A percentile compares a stretch with the other conserved stretches of the same genome.
Evolutionary conservation across 2,888 invertebrate genomes (phyloP).

Genomic region (Volucella zonaria): DNA sequence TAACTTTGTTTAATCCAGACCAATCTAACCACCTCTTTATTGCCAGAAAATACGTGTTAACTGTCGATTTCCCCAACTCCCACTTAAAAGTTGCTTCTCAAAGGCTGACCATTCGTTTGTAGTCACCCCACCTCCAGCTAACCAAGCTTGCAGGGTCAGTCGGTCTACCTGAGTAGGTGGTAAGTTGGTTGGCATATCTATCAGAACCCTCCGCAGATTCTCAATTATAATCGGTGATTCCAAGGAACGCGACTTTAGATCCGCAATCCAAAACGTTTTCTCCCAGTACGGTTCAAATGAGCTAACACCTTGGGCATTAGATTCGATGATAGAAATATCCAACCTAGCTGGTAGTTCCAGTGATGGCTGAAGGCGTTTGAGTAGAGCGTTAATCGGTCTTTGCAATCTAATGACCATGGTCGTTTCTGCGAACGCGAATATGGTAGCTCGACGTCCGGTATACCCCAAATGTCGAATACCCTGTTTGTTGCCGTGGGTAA

Average conservation of each 20-base stretch:
- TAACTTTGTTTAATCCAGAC: constrained; percentile 30
- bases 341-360: constrained; percentile 16
- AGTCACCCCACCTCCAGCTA: constrained; percentile 44
- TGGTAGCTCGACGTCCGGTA: constrained; percentile 54
- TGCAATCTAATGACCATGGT: constrained; percentile 48
- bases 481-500: constrained; percentile 38
- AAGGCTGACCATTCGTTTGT: constrained; percentile 23
- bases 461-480: constrained; percentile 43
- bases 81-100: constrained; percentile 46
- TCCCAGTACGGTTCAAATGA: constrained; percentile 45
- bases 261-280: constrained; percentile 50
- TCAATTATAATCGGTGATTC: constrained; percentile 24
- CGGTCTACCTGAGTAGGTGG: constrained; percentile 15
- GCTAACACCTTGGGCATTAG: constrained; percentile 41
- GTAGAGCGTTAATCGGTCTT: constrained; percentile 46
- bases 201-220: constrained; percentile 30
- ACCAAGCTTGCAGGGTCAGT: no score
- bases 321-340: constrained; percentile 54
- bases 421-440: constrained; percentile 51
- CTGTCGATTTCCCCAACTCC: constrained; percentile 40
- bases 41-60: constrained; percentile 38
- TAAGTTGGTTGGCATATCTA: constrained; percentile 31
- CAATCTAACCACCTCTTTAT: constrained; percentile 37
- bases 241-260: constrained; percentile 36
- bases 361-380: constrained; percentile 50